A percentile compares a stretch with the other conserved stretches of the same genome.
phyloP scores from a whole-genome alignment of 2,797 vertebrate species.

The Rallus crepitans region DNA sequence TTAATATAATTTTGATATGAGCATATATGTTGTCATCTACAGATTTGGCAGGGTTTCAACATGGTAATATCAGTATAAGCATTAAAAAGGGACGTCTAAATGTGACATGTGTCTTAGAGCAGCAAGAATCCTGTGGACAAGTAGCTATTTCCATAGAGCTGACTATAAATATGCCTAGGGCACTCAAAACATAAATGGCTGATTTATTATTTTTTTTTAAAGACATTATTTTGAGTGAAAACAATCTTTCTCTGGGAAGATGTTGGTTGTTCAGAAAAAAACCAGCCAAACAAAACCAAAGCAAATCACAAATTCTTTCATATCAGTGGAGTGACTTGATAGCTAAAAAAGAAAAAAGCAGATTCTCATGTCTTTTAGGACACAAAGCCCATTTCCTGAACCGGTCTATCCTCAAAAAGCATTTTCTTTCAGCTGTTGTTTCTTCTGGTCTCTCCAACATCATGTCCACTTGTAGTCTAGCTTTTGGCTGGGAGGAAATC shows the following conservation, averaged over 20 bases:
- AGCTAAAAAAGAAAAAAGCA: background rate
- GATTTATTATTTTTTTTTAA: background rate
- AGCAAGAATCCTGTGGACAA: background rate
- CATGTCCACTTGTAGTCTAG: background rate
- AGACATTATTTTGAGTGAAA: background rate
- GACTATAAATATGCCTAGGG: background rate
- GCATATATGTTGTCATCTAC: background rate
- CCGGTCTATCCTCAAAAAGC: background rate
- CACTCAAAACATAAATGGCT: background rate
- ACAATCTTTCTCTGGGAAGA: background rate
- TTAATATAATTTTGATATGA: background rate
- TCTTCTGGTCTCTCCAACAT: background rate
- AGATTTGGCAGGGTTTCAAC: background rate
- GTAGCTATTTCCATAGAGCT: background rate
- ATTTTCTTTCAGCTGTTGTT: background rate
- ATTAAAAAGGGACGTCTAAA: background rate
- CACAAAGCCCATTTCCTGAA: background rate
- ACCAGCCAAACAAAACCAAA: background rate
- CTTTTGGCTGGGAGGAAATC: background rate
- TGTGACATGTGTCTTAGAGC: background rate
- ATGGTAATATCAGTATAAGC: background rate
- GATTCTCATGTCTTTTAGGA: background rate
- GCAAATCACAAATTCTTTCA: background rate
- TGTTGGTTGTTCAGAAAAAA: background rate
- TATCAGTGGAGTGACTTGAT: background rate